Percentiles rank a stretch among this genome's conserved stretches.
Conservation (phyloP, 2,888 invertebrate species). For the Aphidoletes aphidimyza region DNA sequence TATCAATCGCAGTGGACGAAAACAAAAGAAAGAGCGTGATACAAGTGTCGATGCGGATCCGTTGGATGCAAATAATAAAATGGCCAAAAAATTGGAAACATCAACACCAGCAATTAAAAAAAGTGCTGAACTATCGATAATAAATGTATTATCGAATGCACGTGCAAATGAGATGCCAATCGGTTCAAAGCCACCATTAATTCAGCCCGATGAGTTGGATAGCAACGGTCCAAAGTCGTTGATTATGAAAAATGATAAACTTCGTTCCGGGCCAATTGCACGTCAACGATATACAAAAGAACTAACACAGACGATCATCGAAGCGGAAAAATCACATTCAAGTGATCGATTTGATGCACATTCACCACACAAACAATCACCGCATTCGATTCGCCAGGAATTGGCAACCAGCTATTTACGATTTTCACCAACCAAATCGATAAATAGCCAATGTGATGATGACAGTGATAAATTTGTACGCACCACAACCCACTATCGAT, state of each 20-base stretch:
- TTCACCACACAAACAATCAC: conserved; percentile 58
- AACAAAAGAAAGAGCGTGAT: conserved; percentile 56
- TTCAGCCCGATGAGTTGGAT: conserved; percentile 60
- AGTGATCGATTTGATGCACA: conserved; percentile 59
- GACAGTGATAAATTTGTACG: conserved; percentile 58
- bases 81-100: conserved; percentile 66
- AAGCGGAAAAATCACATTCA: conserved; percentile 59
- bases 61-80: conserved; percentile 57
- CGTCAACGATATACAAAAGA: conserved; percentile 71
- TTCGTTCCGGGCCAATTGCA: conserved; percentile 68
- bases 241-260: conserved; percentile 59
- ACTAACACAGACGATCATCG: conserved; percentile 66
- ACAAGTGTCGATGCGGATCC: conserved; percentile 60
- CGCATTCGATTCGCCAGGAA: conserved; percentile 58
- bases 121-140: conserved; percentile 55
- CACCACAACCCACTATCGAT: conserved; percentile 59
- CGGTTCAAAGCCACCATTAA: conserved; percentile 65
- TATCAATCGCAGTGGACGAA: conserved; percentile 73
- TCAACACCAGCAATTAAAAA: conserved; percentile 60
- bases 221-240: conserved; percentile 58
- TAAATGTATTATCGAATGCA: conserved; percentile 56
- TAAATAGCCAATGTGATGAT: not conserved
- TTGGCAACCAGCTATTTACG: not conserved
- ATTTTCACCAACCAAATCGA: conserved; percentile 33
- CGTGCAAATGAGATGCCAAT: conserved; percentile 64